Base-by-base conservation (phyloP, 2,113 vertebrate genomes). In the Myrmecobius fasciatus region DNA sequence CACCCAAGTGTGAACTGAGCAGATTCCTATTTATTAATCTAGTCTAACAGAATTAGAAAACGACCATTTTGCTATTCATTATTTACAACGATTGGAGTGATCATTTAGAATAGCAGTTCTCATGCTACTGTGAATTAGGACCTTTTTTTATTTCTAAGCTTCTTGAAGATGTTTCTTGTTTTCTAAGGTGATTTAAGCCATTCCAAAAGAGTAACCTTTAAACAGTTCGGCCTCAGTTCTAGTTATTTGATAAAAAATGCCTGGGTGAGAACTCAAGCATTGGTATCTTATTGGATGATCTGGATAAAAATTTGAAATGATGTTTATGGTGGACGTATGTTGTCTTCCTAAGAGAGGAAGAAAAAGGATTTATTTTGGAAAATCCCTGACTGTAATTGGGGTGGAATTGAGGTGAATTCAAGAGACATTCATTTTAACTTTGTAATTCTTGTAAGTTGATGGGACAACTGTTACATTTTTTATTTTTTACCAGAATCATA, bases 81-180 rank as follows among this genome's bases (percentile, higher is more conserved):
- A 31, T 11, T 91, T 56, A 51, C 88, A 92, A 91, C 53, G 90
- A 91, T 96, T 96, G 52, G 46, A 75, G 67, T 2, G 91, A 75
- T 54, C 43, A 36, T 93, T 75, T 92, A 56, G 52, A 94, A 51
- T 60, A 94, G n/a, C 90, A 93, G 92, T 89, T 60, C n/a, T 51
- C 60, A 43, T 92, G 93, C 89, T 97, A 53, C 83, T 94, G 0
- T 83, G 54, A 91, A 89, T 25, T 89, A 43, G 48, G 91, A 83
- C 52, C 89, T 89, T 96, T 25, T 28, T 96, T 31, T 93, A 93
- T 83, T 96, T 75, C 60, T 91, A 90, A 83, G 67, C n/a, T 83
- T 83, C 24, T 31, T 89, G 52, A 89, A 75, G 90, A 91, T 95
- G 22, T 93, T 95, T 95, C 92, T 92, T 96, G 22, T 92, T 96